Percentiles rank a stretch among this genome's conserved stretches.
These are phyloP conservation scores for Dinothrombium tinctorium DNA, from an alignment of 1,140 invertebrate species.

Conservation along the genomic window DNA sequence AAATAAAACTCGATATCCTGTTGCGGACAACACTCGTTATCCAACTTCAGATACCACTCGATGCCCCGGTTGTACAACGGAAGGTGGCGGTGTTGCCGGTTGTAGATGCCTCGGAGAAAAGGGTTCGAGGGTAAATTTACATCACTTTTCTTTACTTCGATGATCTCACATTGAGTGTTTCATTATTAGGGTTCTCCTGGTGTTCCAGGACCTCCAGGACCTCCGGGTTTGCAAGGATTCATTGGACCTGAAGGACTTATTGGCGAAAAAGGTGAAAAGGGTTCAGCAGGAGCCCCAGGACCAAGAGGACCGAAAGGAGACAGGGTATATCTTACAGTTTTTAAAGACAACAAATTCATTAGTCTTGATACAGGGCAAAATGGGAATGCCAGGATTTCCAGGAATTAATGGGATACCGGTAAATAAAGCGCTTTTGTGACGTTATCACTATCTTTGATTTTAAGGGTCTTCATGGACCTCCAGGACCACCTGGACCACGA, in stretches of 20 bases:
- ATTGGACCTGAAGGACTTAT: constrained; percentile 50
- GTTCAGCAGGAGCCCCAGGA: constrained; percentile 48
- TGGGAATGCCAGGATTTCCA: constrained; percentile 61
- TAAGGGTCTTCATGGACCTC: too few relatives aligned
- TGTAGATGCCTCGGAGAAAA: constrained; percentile 86
- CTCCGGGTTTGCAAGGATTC: constrained; percentile 51
- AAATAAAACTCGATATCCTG: too few relatives aligned
- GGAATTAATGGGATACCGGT: constrained; percentile 57
- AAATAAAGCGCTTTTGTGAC: too few relatives aligned
- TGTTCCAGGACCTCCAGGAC: constrained; percentile 35
- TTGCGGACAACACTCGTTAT: too few relatives aligned
- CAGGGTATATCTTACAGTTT: too few relatives aligned
- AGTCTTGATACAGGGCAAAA: constrained; percentile 67
- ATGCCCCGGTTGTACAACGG: too few relatives aligned
- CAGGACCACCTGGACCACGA: constrained; percentile 14
- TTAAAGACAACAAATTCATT: too few relatives aligned
- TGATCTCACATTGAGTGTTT: too few relatives aligned
- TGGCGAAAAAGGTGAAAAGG: constrained; percentile 67
- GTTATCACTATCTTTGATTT: too few relatives aligned
- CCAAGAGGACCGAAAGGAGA: constrained; percentile 64
- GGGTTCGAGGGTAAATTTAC: constrained; percentile 44
- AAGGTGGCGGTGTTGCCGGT: constrained; percentile 38
- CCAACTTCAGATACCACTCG: too few relatives aligned
- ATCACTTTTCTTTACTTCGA: constrained; percentile 1
- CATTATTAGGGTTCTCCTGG: constrained; percentile 47